Percentiles rank a stretch among this genome's conserved stretches.
Conservation (phyloP, 2,888 invertebrate genomes). For the Drosophila nigricruria region DNA sequence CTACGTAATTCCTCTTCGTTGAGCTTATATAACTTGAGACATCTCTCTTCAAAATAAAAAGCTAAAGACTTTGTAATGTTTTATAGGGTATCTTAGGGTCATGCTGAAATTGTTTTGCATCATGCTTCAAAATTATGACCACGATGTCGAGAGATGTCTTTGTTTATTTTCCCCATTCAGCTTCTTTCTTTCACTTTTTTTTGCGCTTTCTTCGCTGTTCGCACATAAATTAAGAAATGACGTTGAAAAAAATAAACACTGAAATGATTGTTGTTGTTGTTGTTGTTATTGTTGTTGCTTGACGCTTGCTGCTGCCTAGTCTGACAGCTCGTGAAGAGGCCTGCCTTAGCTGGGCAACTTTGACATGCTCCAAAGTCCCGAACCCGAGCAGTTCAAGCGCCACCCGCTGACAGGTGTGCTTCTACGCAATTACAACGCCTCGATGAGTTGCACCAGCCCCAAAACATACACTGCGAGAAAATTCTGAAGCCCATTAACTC, state of each 20-base stretch:
- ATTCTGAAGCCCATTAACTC: neutral
- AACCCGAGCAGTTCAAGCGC: constrained; percentile 35
- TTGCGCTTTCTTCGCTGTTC: constrained; percentile 57
- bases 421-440: constrained; percentile 67
- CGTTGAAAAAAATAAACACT: constrained; percentile 64
- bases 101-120: neutral
- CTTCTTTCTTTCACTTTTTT: constrained; percentile 25
- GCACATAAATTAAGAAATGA: constrained; percentile 79
- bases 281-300: constrained; percentile 24
- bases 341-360: constrained; percentile 33
- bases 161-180: constrained; percentile 64
- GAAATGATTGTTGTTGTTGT: constrained; percentile 38
- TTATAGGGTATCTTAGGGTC: constrained; percentile 21
- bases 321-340: constrained; percentile 52
- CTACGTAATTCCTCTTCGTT: neutral
- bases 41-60: neutral
- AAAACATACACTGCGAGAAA: constrained; percentile 32
- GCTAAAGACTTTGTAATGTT: neutral
- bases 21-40: neutral
- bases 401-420: constrained; percentile 70
- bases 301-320: constrained; percentile 33
- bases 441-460: constrained; percentile 34
- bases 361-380: constrained; percentile 31
- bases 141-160: constrained; percentile 53
- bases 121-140: constrained; percentile 53